Conservation (phyloP, 2,113 vertebrate species). For the Martes martes region DNA sequence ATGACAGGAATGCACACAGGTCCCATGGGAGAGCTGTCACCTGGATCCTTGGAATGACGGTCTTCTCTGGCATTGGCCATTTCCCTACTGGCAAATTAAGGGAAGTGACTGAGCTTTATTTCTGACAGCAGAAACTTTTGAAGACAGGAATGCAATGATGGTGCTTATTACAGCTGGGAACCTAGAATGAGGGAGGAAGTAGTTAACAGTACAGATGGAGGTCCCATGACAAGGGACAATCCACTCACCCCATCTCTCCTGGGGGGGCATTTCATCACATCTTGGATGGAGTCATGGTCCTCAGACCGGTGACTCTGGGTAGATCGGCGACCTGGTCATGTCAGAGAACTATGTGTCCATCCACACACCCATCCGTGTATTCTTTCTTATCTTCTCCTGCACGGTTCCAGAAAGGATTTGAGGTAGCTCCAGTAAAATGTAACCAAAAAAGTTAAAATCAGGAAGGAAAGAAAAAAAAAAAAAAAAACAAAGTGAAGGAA, state of each 20-base stretch:
- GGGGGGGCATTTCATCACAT: accelerated
- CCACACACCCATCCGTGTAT: neutral
- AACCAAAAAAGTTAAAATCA: neutral
- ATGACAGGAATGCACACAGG: neutral
- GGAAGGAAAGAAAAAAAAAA: neutral
- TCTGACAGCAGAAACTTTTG: neutral
- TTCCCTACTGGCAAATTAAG: neutral
- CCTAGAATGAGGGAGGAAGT: neutral
- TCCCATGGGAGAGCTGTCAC: neutral
- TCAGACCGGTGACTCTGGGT: neutral
- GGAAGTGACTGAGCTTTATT: neutral
- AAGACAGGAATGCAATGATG: neutral
- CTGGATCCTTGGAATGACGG: neutral
- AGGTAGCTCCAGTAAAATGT: neutral
- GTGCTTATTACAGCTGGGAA: neutral
- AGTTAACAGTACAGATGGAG: neutral
- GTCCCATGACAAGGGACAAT: neutral
- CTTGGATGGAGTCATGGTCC: neutral
- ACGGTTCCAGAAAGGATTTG: neutral
- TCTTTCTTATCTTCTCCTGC: neutral
- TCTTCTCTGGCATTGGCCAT: neutral
- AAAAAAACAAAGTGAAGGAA: neutral
- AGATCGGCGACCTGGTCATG: neutral
- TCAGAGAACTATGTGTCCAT: neutral
- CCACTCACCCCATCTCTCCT: neutral